Conservation (phyloP, 2,113 vertebrate genomes). For the Motacilla tschutschensis region DNA sequence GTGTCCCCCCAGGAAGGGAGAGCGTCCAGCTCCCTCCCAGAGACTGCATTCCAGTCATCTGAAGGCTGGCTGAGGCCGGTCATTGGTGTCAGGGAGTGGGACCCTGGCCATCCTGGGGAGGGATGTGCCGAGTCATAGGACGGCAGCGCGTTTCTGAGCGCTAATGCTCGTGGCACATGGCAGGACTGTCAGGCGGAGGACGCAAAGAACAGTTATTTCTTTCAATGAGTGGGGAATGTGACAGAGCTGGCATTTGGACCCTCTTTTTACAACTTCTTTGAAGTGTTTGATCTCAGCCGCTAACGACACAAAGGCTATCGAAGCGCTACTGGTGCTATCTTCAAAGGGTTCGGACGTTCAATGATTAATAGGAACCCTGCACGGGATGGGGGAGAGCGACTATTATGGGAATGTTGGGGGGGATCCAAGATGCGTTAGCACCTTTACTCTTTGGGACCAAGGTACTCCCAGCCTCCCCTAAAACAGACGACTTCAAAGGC, state of each 20-base stretch:
- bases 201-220: background rate
- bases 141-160: background rate
- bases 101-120: background rate
- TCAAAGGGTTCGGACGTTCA: slow-evolving; percentile 32
- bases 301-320: slow-evolving; percentile 6
- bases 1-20: background rate
- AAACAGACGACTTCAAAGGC: background rate
- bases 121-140: slow-evolving; percentile 26
- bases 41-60: background rate
- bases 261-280: slow-evolving; percentile 51
- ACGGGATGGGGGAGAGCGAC: background rate
- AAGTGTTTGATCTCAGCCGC: slow-evolving; percentile 49
- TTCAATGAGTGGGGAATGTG: background rate
- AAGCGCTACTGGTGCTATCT: slow-evolving; percentile 10
- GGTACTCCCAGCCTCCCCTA: background rate
- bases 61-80: background rate
- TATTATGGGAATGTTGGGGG: background rate
- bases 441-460: background rate
- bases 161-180: background rate
- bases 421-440: background rate
- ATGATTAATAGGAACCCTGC: slow-evolving; percentile 30
- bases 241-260: background rate
- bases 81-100: background rate
- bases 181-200: background rate
- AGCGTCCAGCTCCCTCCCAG: background rate